phyloP scores from a whole-genome alignment of 1,140 invertebrate species.

The Matsumurasca onukii region DNA sequence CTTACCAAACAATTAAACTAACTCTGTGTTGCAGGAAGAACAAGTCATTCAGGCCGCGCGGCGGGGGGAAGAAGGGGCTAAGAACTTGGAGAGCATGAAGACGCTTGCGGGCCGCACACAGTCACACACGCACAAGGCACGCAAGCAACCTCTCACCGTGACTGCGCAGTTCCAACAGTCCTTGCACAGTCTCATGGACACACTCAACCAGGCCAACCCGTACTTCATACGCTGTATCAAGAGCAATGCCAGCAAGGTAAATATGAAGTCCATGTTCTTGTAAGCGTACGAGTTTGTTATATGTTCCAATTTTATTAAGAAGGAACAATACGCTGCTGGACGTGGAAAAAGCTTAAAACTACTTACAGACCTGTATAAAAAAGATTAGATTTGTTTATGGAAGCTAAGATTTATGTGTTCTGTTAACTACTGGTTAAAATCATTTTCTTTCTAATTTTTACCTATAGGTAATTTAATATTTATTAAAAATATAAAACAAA shows the following conservation, averaged over 20 bases:
- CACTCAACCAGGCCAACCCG: conserved; percentile 91
- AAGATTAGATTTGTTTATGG: too few relatives aligned
- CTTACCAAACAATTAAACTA: too few relatives aligned
- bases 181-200: conserved; percentile 88
- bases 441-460: too few relatives aligned
- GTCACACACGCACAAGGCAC: conserved; percentile 61
- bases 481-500: too few relatives aligned
- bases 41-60: conserved; percentile 83
- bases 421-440: conserved; percentile 2
- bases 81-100: conserved; percentile 89
- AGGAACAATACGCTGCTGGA: not conserved
- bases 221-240: conserved; percentile 98
- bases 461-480: too few relatives aligned
- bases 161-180: conserved; percentile 94
- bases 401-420: not conserved
- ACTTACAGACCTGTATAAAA: too few relatives aligned
- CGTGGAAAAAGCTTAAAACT: too few relatives aligned
- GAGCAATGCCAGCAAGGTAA: conserved; percentile 86
- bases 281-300: too few relatives aligned
- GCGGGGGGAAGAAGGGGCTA: conserved; percentile 75
- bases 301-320: too few relatives aligned
- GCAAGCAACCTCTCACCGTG: conserved; percentile 89
- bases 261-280: conserved; percentile 16
- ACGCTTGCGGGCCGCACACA: conserved; percentile 75
- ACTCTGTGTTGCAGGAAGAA: too few relatives aligned